Conservation (phyloP, 2,113 vertebrate genomes). For the Dromiciops gliroides region DNA sequence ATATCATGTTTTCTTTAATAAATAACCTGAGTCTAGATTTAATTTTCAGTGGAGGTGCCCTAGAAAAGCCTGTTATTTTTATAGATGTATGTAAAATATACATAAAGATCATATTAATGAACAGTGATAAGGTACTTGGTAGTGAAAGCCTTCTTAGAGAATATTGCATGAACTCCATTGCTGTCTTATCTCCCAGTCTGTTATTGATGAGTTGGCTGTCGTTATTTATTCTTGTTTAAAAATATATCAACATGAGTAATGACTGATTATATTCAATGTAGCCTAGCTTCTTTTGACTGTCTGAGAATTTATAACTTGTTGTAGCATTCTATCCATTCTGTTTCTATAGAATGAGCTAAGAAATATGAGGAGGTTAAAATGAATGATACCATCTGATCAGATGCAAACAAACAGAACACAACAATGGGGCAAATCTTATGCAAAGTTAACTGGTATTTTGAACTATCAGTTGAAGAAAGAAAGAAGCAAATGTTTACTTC, state of each 20-base stretch:
- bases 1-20: constrained; percentile 3
- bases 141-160: constrained; percentile 20
- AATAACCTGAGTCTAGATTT: neutral
- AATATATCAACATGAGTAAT: neutral
- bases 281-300: neutral
- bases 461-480: neutral
- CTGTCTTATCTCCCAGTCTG: neutral
- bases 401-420: neutral
- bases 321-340: neutral
- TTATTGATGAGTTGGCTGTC: neutral
- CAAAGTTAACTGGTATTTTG: neutral
- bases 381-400: neutral
- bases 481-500: neutral
- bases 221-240: neutral
- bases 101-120: constrained; percentile 6
- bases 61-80: constrained; percentile 9
- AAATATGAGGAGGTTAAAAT: neutral
- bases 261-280: neutral
- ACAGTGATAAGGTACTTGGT: neutral
- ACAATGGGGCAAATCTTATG: neutral
- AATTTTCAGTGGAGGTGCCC: neutral
- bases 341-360: neutral
- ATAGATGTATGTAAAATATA: neutral
- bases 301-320: neutral
- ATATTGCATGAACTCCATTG: neutral